These are phyloP conservation scores for Muscidifurax raptorellus DNA, from an alignment of 1,140 invertebrate species.

Conservation along the genomic window DNA sequence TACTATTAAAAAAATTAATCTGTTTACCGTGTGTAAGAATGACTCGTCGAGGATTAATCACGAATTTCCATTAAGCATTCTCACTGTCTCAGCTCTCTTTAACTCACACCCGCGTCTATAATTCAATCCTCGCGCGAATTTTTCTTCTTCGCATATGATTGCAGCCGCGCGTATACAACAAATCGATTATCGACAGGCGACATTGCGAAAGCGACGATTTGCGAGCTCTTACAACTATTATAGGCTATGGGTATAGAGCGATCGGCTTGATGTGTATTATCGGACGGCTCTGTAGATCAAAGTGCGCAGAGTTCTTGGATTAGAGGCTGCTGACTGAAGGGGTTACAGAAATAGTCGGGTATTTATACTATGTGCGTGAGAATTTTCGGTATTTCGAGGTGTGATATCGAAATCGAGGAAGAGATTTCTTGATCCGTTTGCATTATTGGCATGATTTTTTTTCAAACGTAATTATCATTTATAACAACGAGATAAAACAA, in stretches of 20 bases:
- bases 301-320: not conserved
- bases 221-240: not conserved
- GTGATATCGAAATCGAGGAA: not conserved
- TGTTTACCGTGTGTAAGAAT: not conserved
- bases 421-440: too few species aligned
- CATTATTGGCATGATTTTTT: too few species aligned
- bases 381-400: not conserved
- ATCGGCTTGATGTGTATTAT: not conserved
- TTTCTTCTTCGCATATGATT: not conserved
- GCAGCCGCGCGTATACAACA: not conserved
- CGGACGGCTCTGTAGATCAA: not conserved
- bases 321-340: not conserved
- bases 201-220: not conserved
- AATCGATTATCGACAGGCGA: not conserved
- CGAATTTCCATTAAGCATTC: too few species aligned
- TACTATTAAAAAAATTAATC: too few species aligned
- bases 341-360: not conserved
- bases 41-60: too few species aligned
- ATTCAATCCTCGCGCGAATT: not conserved
- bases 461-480: not conserved
- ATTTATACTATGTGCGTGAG: not conserved
- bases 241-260: not conserved
- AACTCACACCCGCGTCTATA: not conserved
- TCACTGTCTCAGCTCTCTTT: too few species aligned
- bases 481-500: too few species aligned